Percentiles rank a stretch among this genome's conserved stretches.
Conservation (phyloP, 2,888 invertebrate genomes). For the Ormia ochracea region DNA sequence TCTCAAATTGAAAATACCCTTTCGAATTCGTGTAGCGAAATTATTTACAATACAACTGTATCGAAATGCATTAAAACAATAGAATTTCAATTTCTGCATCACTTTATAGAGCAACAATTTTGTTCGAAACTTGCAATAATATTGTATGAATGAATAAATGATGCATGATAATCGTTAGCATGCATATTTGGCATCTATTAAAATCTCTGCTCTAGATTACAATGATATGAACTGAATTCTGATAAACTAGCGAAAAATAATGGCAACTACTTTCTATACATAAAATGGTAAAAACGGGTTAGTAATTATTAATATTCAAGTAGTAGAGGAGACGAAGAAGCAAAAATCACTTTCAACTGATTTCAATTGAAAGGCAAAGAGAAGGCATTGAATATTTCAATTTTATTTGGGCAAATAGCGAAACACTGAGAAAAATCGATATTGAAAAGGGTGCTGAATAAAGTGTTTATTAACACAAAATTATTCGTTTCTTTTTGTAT, state of each 20-base stretch:
- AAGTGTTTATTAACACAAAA: background rate
- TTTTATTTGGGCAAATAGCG: conserved; percentile 1
- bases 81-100: conserved; percentile 54
- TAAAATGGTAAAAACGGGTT: conserved; percentile 34
- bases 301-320: conserved; percentile 46
- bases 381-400: background rate
- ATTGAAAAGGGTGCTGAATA: background rate
- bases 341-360: conserved; percentile 4
- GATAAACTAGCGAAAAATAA: conserved; percentile 6
- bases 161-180: conserved; percentile 9
- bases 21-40: background rate
- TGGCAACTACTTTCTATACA: conserved; percentile 19
- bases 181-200: conserved; percentile 22
- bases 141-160: conserved; percentile 45
- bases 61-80: conserved; percentile 42
- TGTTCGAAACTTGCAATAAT: conserved; percentile 24
- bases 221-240: conserved; percentile 39
- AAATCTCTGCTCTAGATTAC: conserved; percentile 33
- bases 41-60: background rate
- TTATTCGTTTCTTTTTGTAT: no score
- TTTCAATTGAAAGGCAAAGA: conserved; percentile 19
- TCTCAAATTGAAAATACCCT: background rate
- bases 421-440: background rate
- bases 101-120: conserved; percentile 33
- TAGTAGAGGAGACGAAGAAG: background rate